Base-by-base conservation (phyloP, 2,113 vertebrate species). In the Acrocephalus arundinaceus region DNA sequence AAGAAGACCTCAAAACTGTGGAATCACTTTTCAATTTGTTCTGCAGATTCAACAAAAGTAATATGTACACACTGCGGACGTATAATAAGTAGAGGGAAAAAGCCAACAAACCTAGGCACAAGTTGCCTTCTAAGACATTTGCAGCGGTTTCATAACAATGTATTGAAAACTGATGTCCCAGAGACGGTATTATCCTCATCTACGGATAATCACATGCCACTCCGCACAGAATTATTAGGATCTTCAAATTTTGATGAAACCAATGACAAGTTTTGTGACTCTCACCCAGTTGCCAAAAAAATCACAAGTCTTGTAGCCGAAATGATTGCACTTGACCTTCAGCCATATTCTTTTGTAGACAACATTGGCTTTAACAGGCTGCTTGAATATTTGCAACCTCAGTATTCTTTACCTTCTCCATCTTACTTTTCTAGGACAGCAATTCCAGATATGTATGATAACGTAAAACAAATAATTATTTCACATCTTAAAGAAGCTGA, bases 1-100 rank as follows among this genome's bases (percentile, higher is more conserved):
- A 99, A 99, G 97, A 99, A 99, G 98, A 99, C 99, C 82, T 99
- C 99, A 96, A 99, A 99, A 98, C 98, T 99, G 97, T 99, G 99
- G 99, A 99, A 99, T 96, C 99, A 99, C 86, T 99, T 99, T 94
- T 99, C 99, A 45, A 98, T 99, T 96, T 99, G 99, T 87, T 98
- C 98, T 59, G 96, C 98, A 62, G 99, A 99, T 97, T 99, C 99
- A 94, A 99, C 99, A 8, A 99, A 99, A 96, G 99, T 99, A 74
- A 97, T 99, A 97, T 99, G 99, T 97, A 98, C 99, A 98, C 99
- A 99, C 99, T 99, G 99, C 95, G 99, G 98, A 97, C 99, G 99
- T 96, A 99, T 99, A 80, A 99, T 99, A 96, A 99, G 99, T 97
- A 97, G 99, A 95, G 99, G 99, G 86, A 99, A 99, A 97, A 99